Evolutionary conservation across 35 echinoderm and acorn worm genomes (phyloP), one percentile per base, ranked within the genome.

Genomic region (Apostichopus parvimensis): DNA sequence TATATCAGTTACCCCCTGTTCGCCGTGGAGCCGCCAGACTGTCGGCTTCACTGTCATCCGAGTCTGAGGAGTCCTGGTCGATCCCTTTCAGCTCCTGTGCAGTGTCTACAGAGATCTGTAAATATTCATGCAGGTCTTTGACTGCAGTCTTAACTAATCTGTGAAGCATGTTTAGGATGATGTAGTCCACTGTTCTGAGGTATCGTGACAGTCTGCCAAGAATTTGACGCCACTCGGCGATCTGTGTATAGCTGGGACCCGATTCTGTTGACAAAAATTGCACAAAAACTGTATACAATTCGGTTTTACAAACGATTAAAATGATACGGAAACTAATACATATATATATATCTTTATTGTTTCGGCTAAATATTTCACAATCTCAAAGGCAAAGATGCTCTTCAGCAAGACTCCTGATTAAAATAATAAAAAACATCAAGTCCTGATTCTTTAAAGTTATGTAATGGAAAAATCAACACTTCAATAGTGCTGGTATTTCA

Each of bases 161-260:
- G 62, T 96, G 94, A 9, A 99, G 91, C 82, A 99, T 91, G 72
- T 99, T 93, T 2, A 99, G 93, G 78, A 99, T 94, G 53, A 99
- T 90, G 89, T 99, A 99, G 86, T 99, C 97, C n/a, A 95, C 95
- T 11, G 97, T 87, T 14, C 95, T 93, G 13, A 99, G 92, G 77
- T 95, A 99, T 22, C 91, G 77, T 45, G 95, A 96, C 6, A 99
- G 92, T 18, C 97, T 93, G 4, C 87, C 80, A 4, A 99, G 95
- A 34, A 99, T 96, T 73, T 80, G 89, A 8, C 97, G 95, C 97
- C 97, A 99, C 80, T 99, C 93, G 21, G 97, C 97, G 59, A 99
- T 99, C 88, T 99, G 93, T 15, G 97, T 99, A 89, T 96, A 99
- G 8, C 95, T 91, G 10, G 97, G 97, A 25, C 97, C 95, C 54